A percentile compares a stretch with the other conserved stretches of the same genome.
Conservation (phyloP, 2,113 vertebrate genomes). For the Cairina moschata region DNA sequence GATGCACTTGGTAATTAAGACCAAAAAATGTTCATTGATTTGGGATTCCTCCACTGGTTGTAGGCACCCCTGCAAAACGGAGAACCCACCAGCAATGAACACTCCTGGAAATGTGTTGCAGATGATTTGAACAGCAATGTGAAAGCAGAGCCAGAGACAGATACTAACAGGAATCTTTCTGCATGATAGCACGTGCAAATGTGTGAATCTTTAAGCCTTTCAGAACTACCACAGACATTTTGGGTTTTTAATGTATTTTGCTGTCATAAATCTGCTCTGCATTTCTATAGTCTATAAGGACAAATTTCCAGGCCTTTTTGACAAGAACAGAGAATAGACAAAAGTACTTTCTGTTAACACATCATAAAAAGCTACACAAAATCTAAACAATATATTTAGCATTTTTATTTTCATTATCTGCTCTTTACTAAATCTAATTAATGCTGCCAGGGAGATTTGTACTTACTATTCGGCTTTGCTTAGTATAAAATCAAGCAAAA, state of each 20-base stretch:
- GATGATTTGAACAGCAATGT: neutral
- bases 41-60: neutral
- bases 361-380: neutral
- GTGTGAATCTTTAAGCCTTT: neutral
- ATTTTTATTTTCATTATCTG: neutral
- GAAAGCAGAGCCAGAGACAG: neutral
- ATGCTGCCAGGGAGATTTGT: neutral
- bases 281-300: neutral
- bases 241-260: neutral
- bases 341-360: neutral
- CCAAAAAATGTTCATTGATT: neutral
- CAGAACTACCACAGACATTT: neutral
- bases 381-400: neutral
- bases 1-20: neutral
- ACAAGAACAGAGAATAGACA: neutral
- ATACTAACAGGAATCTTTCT: neutral
- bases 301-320: neutral
- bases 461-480: neutral
- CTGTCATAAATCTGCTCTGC: neutral
- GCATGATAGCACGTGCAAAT: neutral
- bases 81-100: neutral
- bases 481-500: neutral
- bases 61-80: neutral
- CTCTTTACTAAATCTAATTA: neutral
- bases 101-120: neutral